Evolutionary conservation across 2,797 vertebrate species (phyloP).

Genomic region (Morus bassanus): DNA sequence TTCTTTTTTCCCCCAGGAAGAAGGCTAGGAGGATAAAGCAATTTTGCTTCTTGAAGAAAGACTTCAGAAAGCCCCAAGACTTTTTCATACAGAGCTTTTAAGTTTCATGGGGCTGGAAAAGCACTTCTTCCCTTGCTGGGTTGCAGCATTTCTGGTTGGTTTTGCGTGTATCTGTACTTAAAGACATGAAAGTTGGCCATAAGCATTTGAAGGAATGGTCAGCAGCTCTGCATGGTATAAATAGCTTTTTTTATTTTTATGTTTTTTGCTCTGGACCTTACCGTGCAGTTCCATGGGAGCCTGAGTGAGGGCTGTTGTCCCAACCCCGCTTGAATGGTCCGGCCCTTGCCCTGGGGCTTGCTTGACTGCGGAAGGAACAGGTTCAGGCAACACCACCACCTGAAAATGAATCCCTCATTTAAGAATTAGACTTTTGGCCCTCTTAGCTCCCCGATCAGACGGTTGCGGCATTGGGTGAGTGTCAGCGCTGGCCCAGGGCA

Average conservation of each 20-base stretch:
- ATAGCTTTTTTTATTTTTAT: background rate
- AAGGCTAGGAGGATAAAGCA: background rate
- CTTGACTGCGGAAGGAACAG: accelerated
- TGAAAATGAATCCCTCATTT: accelerated
- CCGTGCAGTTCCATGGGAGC: background rate
- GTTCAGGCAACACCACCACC: background rate
- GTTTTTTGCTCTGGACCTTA: background rate
- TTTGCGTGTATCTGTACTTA: background rate
- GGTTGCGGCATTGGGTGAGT: accelerated
- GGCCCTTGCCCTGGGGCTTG: background rate
- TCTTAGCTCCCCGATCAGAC: background rate
- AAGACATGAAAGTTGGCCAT: background rate
- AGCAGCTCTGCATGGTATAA: background rate
- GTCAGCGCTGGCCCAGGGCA: background rate
- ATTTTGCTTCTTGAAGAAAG: background rate
- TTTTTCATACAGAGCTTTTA: background rate
- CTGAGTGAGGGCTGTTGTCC: background rate
- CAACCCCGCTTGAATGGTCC: accelerated
- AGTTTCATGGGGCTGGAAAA: background rate
- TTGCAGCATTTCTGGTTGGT: background rate
- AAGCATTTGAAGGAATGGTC: background rate
- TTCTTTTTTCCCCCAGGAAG: background rate
- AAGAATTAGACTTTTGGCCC: background rate
- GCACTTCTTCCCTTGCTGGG: background rate
- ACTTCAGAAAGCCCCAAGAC: background rate